Evolutionary conservation across 2,113 vertebrate genomes (phyloP).

Genomic region (Pterocles orientalis): DNA sequence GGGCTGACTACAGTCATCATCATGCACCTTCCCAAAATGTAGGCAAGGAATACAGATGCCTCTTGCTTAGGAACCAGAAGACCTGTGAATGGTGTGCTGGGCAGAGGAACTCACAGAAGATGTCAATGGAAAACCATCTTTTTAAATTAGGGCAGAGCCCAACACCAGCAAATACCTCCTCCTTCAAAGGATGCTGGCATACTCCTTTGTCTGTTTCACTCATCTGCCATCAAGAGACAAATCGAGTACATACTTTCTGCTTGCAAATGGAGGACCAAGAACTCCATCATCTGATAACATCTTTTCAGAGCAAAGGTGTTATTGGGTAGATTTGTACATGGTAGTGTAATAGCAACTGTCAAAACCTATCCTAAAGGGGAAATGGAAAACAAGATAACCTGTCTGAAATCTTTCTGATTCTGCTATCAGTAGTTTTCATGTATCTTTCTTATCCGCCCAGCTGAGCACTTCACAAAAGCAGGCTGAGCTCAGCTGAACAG

Average conservation of each 20-base stretch:
- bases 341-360: background rate
- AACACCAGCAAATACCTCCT: background rate
- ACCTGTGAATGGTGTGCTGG: background rate
- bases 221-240: background rate
- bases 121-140: background rate
- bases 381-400: background rate
- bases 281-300: background rate
- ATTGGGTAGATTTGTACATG: background rate
- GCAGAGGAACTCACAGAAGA: background rate
- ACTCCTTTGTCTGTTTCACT: background rate
- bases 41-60: background rate
- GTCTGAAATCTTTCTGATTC: background rate
- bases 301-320: background rate
- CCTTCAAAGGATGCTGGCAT: background rate
- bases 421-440: background rate
- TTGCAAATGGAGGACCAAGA: background rate
- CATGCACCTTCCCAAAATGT: background rate
- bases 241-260: background rate
- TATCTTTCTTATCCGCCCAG: background rate
- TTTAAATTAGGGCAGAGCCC: background rate
- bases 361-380: background rate
- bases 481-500: background rate
- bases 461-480: background rate
- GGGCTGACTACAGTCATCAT: background rate
- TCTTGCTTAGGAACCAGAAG: background rate